phyloP scores from a whole-genome alignment of 2,113 vertebrate genomes.

The Coryphaenoides rupestris region DNA sequence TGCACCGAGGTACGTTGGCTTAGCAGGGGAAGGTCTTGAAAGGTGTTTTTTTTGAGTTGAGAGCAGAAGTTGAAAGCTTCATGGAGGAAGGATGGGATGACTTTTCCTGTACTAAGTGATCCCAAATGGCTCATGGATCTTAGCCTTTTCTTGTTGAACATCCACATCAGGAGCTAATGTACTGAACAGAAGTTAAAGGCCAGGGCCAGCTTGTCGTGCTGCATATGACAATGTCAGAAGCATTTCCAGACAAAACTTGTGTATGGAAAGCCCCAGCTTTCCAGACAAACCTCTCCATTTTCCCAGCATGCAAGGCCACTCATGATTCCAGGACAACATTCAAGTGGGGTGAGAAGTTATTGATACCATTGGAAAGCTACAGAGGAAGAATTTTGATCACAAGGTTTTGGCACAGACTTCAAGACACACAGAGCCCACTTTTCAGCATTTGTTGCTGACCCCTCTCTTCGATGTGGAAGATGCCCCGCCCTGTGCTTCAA shows the following conservation, averaged over 20 bases:
- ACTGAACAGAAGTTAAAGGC: slow-evolving; percentile 16
- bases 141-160: slow-evolving; percentile 24
- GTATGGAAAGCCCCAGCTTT: not conserved
- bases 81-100: slow-evolving; percentile 17
- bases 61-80: slow-evolving; percentile 20
- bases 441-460: slow-evolving; percentile 21
- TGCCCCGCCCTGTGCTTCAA: slow-evolving; percentile 5
- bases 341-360: slow-evolving; percentile 2
- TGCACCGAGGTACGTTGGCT: slow-evolving; percentile 26
- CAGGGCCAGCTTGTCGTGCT: slow-evolving; percentile 10
- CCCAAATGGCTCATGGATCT: slow-evolving; percentile 23
- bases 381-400: slow-evolving; percentile 12
- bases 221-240: not conserved
- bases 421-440: slow-evolving; percentile 4
- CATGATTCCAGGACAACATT: slow-evolving; percentile 7
- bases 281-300: not conserved
- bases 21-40: no score
- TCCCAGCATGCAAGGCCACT: slow-evolving; percentile 1
- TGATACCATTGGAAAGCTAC: slow-evolving; percentile 9
- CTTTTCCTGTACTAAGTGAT: slow-evolving; percentile 21
- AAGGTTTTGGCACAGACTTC: slow-evolving; percentile 2
- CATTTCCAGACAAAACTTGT: not conserved
- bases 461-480: not conserved
- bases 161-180: slow-evolving; percentile 7
- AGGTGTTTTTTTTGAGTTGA: slow-evolving; percentile 25